These are phyloP conservation scores for Plumapathes pennacea DNA, from an alignment of 92 coral and sea anemone genomes.

Conservation along the genomic window DNA sequence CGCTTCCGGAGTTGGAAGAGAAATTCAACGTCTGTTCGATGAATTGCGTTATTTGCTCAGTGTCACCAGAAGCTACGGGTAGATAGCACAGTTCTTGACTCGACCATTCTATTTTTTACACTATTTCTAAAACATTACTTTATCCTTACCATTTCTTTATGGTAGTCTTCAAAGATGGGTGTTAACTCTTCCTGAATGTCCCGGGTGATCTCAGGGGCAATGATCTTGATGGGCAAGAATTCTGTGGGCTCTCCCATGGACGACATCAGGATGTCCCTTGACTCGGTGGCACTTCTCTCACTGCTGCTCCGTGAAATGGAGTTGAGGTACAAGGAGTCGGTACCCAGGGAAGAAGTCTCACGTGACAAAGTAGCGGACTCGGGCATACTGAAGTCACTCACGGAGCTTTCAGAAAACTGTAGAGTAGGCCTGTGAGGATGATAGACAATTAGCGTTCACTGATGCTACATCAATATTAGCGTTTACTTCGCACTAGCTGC, in stretches of 20 bases:
- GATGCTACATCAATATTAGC: too few species aligned
- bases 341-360: conserved; percentile 45
- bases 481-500: too few species aligned
- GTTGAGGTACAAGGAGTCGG: conserved; percentile 15
- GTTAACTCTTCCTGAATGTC: conserved; percentile 70
- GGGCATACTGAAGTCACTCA: conserved; percentile 47
- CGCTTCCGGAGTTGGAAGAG: too few species aligned
- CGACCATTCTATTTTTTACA: too few species aligned
- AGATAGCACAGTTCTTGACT: too few species aligned
- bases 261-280: conserved; percentile 63
- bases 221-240: conserved; percentile 71
- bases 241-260: conserved; percentile 80
- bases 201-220: conserved; percentile 72
- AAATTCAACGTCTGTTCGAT: too few species aligned
- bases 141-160: conserved; percentile 68
- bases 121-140: neutral
- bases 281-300: conserved; percentile 73
- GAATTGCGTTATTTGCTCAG: too few species aligned
- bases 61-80: too few species aligned
- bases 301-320: conserved; percentile 83
- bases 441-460: too few species aligned
- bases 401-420: conserved; percentile 70
- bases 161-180: conserved; percentile 83
- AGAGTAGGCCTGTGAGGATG: conserved; percentile 44
- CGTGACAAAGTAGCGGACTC: conserved; percentile 46